phyloP scores from a whole-genome alignment of 2,888 invertebrate species.

The Calliopum simillimum region DNA sequence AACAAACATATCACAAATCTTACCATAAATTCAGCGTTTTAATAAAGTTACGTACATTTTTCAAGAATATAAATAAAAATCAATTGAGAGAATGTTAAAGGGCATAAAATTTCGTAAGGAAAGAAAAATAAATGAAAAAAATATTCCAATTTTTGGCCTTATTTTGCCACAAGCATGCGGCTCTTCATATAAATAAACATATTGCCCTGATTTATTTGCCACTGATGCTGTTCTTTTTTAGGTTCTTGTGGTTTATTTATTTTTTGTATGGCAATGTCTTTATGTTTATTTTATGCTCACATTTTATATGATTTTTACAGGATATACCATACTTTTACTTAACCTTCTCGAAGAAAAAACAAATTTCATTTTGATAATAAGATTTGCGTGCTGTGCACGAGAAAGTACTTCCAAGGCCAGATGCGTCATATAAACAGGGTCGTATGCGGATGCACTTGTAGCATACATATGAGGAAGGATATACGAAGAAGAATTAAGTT shows the following conservation, averaged over 20 bases:
- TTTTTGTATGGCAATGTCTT: slow-evolving; percentile 18
- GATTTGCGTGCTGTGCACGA: slow-evolving; percentile 40
- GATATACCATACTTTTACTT: no score
- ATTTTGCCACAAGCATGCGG: slow-evolving; percentile 19
- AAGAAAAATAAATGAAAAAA: no score
- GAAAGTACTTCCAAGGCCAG: slow-evolving; percentile 4
- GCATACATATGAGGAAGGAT: neutral
- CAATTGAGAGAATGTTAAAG: no score
- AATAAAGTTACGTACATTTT: no score
- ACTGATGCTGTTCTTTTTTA: neutral
- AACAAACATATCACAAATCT: no score
- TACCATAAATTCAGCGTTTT: no score
- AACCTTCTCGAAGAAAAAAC: neutral
- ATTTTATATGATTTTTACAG: slow-evolving; percentile 2
- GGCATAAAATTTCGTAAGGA: no score
- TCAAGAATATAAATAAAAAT: no score
- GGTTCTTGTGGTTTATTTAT: neutral
- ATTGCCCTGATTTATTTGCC: neutral
- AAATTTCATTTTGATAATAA: slow-evolving; percentile 46
- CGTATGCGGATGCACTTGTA: slow-evolving; percentile 10
- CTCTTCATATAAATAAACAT: slow-evolving; percentile 39
- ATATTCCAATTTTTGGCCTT: slow-evolving; percentile 8
- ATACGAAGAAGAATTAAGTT: no score
- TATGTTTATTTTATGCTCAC: slow-evolving; percentile 23
- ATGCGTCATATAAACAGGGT: neutral